These are phyloP conservation scores for Tinea pellionella DNA, from an alignment of 2,888 invertebrate species.

Conservation along the genomic window DNA sequence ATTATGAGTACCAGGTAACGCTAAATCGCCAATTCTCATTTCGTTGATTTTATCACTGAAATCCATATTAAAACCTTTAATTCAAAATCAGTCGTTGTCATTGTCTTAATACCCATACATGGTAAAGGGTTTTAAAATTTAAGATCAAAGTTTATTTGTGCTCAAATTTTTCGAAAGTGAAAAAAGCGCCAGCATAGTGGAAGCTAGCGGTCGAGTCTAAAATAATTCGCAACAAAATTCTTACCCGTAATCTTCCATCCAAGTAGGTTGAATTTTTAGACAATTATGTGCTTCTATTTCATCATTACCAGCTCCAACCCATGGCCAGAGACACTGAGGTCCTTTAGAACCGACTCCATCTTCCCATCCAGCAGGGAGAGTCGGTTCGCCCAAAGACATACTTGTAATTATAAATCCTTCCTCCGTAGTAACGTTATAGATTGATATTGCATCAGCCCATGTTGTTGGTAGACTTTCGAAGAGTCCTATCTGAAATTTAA, in stretches of 20 bases:
- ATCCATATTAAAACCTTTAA: neutral
- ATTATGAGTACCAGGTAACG: constrained; percentile 65
- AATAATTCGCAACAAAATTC: constrained; percentile 17
- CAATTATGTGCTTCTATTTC: constrained; percentile 75
- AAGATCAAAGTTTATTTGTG: too few species aligned
- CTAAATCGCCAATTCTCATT: constrained; percentile 56
- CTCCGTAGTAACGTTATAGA: constrained; percentile 36
- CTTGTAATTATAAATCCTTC: constrained; percentile 62
- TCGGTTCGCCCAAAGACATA: constrained; percentile 63
- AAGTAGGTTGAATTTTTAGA: constrained; percentile 83
- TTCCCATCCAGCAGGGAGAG: constrained; percentile 72
- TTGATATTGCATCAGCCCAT: constrained; percentile 50
- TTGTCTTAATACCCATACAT: too few species aligned
- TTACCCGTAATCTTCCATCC: constrained; percentile 79
- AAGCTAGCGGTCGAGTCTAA: too few species aligned
- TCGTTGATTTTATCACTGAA: constrained; percentile 46
- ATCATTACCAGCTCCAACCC: constrained; percentile 74
- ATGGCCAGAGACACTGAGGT: constrained; percentile 74
- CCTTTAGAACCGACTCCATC: constrained; percentile 43
- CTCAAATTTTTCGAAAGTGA: too few species aligned
- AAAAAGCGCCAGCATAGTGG: too few species aligned
- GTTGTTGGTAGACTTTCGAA: constrained; percentile 41
- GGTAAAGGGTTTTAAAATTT: too few species aligned
- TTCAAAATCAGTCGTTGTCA: too few species aligned
- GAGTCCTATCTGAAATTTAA: constrained; percentile 46